A percentile compares a stretch with the other conserved stretches of the same genome.
Conservation (phyloP, 2,888 invertebrate species). For the Cephus rjabovi region DNA sequence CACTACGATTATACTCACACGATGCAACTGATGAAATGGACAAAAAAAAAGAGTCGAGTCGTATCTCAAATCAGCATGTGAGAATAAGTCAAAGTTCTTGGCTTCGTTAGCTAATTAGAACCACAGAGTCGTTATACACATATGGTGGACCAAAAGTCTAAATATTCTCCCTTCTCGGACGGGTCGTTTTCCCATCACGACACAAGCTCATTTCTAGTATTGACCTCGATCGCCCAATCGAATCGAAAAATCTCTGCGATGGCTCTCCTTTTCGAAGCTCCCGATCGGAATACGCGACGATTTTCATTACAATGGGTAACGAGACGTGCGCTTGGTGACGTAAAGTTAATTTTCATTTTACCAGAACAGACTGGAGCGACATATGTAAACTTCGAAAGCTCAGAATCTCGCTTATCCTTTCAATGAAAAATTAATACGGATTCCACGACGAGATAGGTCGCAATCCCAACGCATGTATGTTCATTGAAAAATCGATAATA, state of each 20-base stretch:
- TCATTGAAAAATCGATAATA: background rate
- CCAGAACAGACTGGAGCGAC: no score
- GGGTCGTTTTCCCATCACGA: background rate
- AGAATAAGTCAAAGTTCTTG: background rate
- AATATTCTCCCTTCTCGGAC: background rate
- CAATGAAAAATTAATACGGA: background rate
- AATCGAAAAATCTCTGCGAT: background rate
- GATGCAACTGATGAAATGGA: background rate
- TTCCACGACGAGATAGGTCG: background rate
- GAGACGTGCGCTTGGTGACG: background rate
- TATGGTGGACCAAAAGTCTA: background rate
- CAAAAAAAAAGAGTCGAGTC: background rate
- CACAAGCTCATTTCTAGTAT: background rate
- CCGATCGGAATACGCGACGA: background rate
- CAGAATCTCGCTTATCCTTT: background rate
- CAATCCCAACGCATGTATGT: background rate
- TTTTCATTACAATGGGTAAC: background rate
- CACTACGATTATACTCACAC: background rate
- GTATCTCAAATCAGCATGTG: background rate
- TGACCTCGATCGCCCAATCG: background rate
- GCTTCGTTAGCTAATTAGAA: background rate
- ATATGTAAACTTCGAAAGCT: background rate
- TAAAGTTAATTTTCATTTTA: no score
- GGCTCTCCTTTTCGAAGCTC: background rate
- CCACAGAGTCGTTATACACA: background rate